These are phyloP conservation scores for Pyxicephalus adspersus DNA, from an alignment of 2,113 vertebrate genomes.

Conservation along the genomic window DNA sequence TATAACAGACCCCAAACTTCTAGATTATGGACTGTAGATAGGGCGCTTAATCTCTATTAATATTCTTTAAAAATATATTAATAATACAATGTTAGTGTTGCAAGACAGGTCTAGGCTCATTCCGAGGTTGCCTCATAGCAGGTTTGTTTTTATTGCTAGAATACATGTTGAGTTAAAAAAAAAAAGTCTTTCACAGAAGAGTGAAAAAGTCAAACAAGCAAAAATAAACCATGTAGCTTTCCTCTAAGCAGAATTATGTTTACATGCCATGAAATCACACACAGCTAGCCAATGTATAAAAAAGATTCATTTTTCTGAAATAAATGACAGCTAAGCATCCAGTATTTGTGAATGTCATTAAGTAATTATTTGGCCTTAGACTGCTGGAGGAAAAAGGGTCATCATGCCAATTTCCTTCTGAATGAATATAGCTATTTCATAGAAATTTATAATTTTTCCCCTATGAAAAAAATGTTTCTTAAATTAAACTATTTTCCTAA, in stretches of 20 bases:
- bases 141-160: background rate
- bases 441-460: conserved; percentile 12
- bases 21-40: too few relatives aligned
- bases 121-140: background rate
- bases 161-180: background rate
- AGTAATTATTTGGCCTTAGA: conserved; percentile 44
- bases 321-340: conserved; percentile 34
- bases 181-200: background rate
- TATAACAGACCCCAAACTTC: too few relatives aligned
- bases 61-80: too few relatives aligned
- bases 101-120: background rate
- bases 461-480: conserved; percentile 2
- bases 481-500: conserved; percentile 3
- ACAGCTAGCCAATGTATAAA: conserved; percentile 1
- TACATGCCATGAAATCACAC: background rate
- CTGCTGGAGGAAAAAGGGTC: conserved; percentile 32
- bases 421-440: conserved; percentile 48
- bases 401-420: conserved; percentile 42
- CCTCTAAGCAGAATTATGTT: conserved; percentile 30
- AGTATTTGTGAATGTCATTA: conserved; percentile 55
- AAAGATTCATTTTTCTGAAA: conserved; percentile 39
- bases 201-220: conserved; percentile 31
- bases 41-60: too few relatives aligned
- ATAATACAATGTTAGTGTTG: too few relatives aligned
- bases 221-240: background rate